Conservation (phyloP, 2,113 vertebrate genomes). For the Rhabdomys dilectus region DNA sequence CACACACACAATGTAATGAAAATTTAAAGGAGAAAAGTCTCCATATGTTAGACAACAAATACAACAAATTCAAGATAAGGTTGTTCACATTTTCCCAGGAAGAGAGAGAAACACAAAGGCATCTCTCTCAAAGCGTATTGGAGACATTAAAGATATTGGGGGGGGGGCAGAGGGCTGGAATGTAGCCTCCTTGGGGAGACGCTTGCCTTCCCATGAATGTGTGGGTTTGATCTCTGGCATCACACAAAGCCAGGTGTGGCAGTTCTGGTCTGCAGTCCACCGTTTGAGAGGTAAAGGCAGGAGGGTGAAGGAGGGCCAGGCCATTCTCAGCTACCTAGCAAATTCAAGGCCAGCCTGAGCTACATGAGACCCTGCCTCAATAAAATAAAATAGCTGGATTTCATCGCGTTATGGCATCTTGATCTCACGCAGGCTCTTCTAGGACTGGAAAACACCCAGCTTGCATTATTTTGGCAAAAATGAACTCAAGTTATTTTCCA, state of each 20-base stretch:
- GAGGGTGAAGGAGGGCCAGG: too few relatives aligned
- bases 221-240: background rate
- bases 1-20: background rate
- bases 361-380: background rate
- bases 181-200: too few relatives aligned
- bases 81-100: background rate
- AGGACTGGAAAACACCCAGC: background rate
- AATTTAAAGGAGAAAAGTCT: background rate
- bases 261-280: background rate
- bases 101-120: background rate
- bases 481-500: background rate
- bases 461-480: background rate
- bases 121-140: background rate
- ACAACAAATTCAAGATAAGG: background rate
- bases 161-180: background rate
- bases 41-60: background rate
- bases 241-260: background rate
- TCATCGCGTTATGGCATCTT: background rate
- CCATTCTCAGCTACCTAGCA: background rate
- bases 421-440: background rate
- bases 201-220: background rate
- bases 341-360: background rate
- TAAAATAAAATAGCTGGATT: background rate
- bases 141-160: background rate
- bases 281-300: too few relatives aligned